phyloP scores from a whole-genome alignment of 64 coral and sea anemone genomes.

The Pachyseris speciosa region DNA sequence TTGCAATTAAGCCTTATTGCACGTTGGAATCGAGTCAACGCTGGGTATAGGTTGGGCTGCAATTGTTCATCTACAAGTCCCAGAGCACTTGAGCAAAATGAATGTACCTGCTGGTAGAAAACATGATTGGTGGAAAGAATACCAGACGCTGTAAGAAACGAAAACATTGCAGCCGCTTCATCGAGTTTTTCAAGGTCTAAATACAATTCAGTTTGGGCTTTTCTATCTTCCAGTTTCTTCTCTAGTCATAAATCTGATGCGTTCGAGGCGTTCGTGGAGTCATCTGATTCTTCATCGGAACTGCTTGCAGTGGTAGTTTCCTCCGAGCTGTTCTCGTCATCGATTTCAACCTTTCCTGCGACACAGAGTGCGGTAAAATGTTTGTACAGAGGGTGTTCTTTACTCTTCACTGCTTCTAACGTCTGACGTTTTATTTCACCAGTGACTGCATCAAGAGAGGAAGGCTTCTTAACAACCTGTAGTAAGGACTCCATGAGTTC shows the following conservation, averaged over 20 bases:
- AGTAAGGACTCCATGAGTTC: not conserved
- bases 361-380: conserved; percentile 17
- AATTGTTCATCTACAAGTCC: conserved; percentile 49
- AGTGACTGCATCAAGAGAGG: not conserved
- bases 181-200: conserved; percentile 66
- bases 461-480: conserved; percentile 12
- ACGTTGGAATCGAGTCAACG: conserved; percentile 10
- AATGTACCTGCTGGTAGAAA: conserved; percentile 42
- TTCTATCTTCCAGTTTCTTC: not conserved
- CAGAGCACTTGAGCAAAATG: conserved; percentile 33
- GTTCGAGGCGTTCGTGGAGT: not conserved
- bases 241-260: conserved; percentile 24
- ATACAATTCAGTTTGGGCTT: conserved; percentile 6
- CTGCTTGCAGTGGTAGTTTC: not conserved
- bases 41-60: conserved; percentile 30
- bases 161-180: conserved; percentile 51
- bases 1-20: conserved; percentile 49
- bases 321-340: not conserved
- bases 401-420: not conserved
- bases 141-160: conserved; percentile 50
- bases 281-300: too few species aligned
- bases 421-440: not conserved
- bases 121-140: conserved; percentile 27
- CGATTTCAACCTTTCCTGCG: not conserved
- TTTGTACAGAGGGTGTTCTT: not conserved